Conservation (phyloP, 30 jellyfish, hydroid and myxozoan genomes). For the Catostylus mosaicus region DNA sequence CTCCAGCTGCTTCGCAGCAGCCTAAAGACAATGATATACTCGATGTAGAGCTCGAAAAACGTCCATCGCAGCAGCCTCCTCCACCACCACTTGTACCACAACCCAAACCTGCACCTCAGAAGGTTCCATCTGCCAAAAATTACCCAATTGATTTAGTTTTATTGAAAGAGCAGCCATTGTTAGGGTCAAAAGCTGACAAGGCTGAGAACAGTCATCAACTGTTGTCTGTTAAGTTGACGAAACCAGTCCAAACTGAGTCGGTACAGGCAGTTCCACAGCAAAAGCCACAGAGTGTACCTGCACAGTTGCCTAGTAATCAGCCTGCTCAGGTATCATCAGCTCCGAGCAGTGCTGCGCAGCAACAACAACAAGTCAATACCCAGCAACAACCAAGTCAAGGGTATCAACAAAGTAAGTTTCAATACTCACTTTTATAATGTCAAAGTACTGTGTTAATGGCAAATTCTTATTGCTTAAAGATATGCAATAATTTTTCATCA, state of each 20-base stretch:
- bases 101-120: slow-evolving; percentile 58
- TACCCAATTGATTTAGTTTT: slow-evolving; percentile 55
- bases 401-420: not conserved
- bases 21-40: slow-evolving; percentile 8
- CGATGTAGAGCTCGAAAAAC: slow-evolving; percentile 41
- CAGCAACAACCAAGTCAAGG: slow-evolving; percentile 31
- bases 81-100: slow-evolving; percentile 18
- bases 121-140: slow-evolving; percentile 68
- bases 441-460: too few relatives aligned
- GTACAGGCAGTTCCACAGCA: slow-evolving; percentile 4
- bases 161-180: slow-evolving; percentile 23
- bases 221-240: slow-evolving; percentile 14
- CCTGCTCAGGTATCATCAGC: not conserved
- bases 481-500: too few relatives aligned
- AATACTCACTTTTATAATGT: not conserved
- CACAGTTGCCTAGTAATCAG: not conserved
- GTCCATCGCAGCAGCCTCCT: slow-evolving; percentile 31
- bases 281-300: slow-evolving; percentile 6
- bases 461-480: too few relatives aligned
- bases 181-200: slow-evolving; percentile 11
- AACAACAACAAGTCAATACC: not conserved
- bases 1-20: slow-evolving; percentile 20
- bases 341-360: not conserved
- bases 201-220: slow-evolving; percentile 33
- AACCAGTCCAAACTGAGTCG: slow-evolving; percentile 15